A percentile compares a stretch with the other conserved stretches of the same genome.
Evolutionary conservation across 1,140 invertebrate genomes (phyloP).

Genomic region (Diploscapter pachys): DNA sequence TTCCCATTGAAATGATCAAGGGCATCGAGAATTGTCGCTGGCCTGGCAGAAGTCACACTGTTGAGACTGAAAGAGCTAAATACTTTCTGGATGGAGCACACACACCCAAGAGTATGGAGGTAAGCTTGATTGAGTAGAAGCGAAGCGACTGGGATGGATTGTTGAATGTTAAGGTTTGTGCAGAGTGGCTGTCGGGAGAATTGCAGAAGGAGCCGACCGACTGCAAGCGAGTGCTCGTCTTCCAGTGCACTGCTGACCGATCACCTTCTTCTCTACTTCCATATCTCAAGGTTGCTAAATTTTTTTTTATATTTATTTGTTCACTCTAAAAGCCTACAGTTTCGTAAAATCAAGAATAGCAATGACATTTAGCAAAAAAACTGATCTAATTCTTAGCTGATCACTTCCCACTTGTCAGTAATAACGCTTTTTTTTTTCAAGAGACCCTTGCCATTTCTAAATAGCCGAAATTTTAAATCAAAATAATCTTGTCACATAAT

Average conservation of each 20-base stretch:
- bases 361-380: too few species aligned
- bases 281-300: conserved; percentile 44
- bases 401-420: too few species aligned
- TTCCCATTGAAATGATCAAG: conserved; percentile 42
- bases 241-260: conserved; percentile 78
- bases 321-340: too few species aligned
- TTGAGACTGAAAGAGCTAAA: conserved; percentile 50
- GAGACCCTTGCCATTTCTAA: too few species aligned
- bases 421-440: too few species aligned
- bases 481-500: too few species aligned
- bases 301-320: not conserved
- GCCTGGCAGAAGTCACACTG: conserved; percentile 62
- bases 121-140: conserved; percentile 46
- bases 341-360: too few species aligned
- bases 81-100: conserved; percentile 93
- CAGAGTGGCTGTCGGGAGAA: conserved; percentile 72
- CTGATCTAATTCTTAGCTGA: too few species aligned
- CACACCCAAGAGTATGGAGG: conserved; percentile 79
- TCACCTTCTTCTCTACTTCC: conserved; percentile 67
- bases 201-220: conserved; percentile 41
- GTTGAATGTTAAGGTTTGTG: conserved; percentile 64
- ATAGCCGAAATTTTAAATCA: too few species aligned
- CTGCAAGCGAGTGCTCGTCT: conserved; percentile 69
- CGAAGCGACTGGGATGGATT: not conserved
- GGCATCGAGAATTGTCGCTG: conserved; percentile 61